A percentile compares a stretch with the other conserved stretches of the same genome.
Evolutionary conservation across 2,797 vertebrate species (phyloP).

Genomic region (Prionace glauca): DNA sequence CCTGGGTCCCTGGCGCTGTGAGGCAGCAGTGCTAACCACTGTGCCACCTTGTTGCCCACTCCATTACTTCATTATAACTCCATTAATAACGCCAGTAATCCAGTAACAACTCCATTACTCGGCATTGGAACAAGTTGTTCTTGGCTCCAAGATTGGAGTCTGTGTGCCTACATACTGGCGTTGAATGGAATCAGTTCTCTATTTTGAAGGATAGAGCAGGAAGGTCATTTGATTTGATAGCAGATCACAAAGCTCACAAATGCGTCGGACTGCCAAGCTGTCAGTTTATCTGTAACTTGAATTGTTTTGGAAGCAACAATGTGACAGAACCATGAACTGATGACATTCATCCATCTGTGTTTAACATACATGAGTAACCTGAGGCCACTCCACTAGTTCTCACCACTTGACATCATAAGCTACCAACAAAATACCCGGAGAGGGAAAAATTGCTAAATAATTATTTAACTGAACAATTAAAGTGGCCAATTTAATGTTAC

Average conservation of each 20-base stretch:
- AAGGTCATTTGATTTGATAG: neutral
- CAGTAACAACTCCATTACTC: neutral
- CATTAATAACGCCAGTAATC: too few species aligned
- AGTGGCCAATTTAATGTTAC: too few species aligned
- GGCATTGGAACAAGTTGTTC: neutral
- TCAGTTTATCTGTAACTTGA: neutral
- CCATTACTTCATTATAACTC: too few species aligned
- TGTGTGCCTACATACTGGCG: neutral
- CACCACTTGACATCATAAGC: too few species aligned
- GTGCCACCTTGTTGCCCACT: too few species aligned
- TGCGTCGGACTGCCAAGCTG: neutral
- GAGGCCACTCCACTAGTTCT: neutral
- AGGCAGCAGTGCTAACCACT: too few species aligned
- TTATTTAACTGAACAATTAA: too few species aligned
- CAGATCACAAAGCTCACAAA: neutral
- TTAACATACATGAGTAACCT: neutral
- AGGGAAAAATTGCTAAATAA: too few species aligned
- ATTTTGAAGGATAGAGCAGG: neutral
- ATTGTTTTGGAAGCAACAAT: neutral
- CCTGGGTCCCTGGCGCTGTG: too few species aligned
- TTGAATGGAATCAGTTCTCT: neutral
- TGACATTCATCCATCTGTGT: neutral
- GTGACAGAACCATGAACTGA: neutral
- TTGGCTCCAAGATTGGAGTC: neutral
- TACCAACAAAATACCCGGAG: too few species aligned